These are phyloP conservation scores for Notamacropus eugenii DNA, from an alignment of 2,797 vertebrate genomes.

Conservation along the genomic window DNA sequence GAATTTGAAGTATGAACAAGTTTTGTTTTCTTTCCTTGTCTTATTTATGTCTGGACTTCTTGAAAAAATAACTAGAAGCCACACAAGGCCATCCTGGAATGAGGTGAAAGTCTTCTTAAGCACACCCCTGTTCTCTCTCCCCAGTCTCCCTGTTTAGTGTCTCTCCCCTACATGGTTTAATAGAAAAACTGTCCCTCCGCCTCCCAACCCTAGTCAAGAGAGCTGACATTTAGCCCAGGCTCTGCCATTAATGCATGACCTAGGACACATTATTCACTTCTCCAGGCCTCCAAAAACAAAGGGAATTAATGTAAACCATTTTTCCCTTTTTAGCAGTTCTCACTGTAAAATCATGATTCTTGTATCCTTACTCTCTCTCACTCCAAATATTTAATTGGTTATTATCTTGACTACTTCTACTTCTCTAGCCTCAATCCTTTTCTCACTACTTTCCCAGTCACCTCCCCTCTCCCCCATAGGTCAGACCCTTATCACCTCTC, in stretches of 20 bases:
- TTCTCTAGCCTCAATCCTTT: background rate
- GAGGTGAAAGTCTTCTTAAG: background rate
- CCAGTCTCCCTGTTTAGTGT: background rate
- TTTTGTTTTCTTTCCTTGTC: background rate
- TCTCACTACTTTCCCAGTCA: background rate
- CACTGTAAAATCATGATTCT: background rate
- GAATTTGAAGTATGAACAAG: background rate
- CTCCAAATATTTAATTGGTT: background rate
- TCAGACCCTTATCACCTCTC: background rate
- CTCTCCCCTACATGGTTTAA: background rate
- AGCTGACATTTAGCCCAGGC: background rate
- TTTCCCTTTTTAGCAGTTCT: background rate
- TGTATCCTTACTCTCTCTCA: background rate
- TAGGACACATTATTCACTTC: background rate
- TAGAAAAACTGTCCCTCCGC: background rate
- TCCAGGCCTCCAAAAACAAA: background rate
- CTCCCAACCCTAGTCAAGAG: background rate
- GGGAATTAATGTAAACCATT: background rate
- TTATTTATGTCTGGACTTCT: background rate
- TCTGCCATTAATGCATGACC: background rate
- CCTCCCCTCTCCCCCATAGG: background rate
- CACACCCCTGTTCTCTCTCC: background rate
- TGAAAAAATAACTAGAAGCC: background rate
- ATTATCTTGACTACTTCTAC: background rate
- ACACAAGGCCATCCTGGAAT: background rate